A percentile compares a stretch with the other conserved stretches of the same genome.
phyloP scores from a whole-genome alignment of 2,888 invertebrate genomes.

The Homarus gammarus region DNA sequence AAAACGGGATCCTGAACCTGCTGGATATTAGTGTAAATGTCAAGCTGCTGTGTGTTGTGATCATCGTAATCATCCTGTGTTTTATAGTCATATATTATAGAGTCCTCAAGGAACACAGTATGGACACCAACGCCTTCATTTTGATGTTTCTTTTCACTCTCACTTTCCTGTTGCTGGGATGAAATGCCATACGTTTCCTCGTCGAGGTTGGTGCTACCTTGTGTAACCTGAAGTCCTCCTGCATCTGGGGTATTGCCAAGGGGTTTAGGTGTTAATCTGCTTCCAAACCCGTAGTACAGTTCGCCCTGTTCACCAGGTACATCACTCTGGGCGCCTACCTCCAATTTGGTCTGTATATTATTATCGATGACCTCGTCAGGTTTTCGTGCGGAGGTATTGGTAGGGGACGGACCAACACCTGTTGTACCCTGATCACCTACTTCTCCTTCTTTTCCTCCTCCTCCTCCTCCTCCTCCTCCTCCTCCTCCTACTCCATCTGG shows the following conservation, averaged over 20 bases:
- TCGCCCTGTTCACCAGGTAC: neutral
- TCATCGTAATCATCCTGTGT: constrained; percentile 3
- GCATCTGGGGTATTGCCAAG: neutral
- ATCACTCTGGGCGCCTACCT: neutral
- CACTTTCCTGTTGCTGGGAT: neutral
- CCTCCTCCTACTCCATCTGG: neutral
- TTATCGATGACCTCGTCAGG: neutral
- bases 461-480: neutral
- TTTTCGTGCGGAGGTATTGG: neutral
- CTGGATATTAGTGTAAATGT: neutral
- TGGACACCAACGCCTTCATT: constrained; percentile 7
- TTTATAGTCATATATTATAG: constrained; percentile 30
- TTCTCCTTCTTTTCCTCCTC: neutral
- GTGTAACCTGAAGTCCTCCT: neutral
- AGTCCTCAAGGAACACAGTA: constrained; percentile 25
- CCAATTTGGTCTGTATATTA: too few relatives aligned
- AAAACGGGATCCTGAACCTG: too few relatives aligned
- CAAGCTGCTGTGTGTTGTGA: neutral
- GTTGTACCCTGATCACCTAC: neutral
- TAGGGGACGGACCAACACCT: neutral
- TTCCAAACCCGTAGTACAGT: neutral
- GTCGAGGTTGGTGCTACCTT: constrained; percentile 4
- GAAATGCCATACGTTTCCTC: too few relatives aligned
- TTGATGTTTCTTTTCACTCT: neutral
- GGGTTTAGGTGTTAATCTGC: neutral